Evolutionary conservation across 2,113 vertebrate species (phyloP), one percentile per base, ranked within the genome.

Genomic region (Amblyornis subalaris): DNA sequence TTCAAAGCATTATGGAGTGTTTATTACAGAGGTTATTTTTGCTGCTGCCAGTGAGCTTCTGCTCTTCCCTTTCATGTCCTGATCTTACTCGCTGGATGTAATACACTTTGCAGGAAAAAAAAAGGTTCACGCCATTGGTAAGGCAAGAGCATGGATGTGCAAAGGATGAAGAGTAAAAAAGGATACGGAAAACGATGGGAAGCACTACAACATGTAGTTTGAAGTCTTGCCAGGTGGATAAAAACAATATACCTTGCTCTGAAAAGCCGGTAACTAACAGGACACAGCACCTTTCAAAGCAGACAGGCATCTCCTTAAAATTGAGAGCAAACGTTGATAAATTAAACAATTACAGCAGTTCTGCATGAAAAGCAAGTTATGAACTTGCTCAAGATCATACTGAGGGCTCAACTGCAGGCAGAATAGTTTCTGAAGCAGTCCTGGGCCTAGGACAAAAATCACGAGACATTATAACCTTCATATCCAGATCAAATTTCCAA

Each of bases 201-300:
- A 89, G 50, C 7, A 4, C 24, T 65, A 29, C 13, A 64, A 51
- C 35, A 74, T 7, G 19, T 12, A 38, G 24, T 29, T 10, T 48
- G 6, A 8, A 73, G 13, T 33, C 57, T n/a, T 60, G 22, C 14
- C 66, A 78, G 17, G 3, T 64, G 12, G 33, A 40, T 16, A 48
- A 42, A 62, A 62, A 64, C n/a, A 61, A 42, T 10, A 73, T 0
- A 16, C 1, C 8, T 3, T 2, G 23, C 12, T 48, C 17, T 31
- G 15, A 85, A 57, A 0, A 36, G 36, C 3, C 6, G 50, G 23
- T 35, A 48, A 69, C 19, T 55, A 72, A 45, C 36, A 50, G 12
- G 4, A 72, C 23, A 76, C 2, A 36, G 58, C 76, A 81, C 57
- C 76, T 77, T 72, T 23, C 54, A 38, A 88, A 84, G 42, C 60